A percentile compares a stretch with the other conserved stretches of the same genome.
Evolutionary conservation across 2,888 invertebrate genomes (phyloP).

Genomic region (Arctia plantaginis): DNA sequence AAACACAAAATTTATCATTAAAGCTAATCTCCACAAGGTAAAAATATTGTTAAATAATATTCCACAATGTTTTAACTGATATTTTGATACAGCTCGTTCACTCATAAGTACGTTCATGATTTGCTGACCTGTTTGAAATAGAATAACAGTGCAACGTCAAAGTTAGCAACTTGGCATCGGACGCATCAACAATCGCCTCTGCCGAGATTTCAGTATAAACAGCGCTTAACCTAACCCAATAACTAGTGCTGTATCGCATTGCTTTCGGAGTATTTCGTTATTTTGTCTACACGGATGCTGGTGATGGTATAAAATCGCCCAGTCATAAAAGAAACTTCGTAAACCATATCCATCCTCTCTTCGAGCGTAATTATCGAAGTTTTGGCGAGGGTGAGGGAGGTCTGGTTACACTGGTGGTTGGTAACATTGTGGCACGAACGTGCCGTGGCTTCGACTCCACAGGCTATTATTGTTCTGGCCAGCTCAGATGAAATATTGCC

Average conservation of each 20-base stretch:
- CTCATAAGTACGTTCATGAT: constrained; percentile 18
- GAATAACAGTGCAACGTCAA: constrained; percentile 70
- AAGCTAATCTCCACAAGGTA: background rate
- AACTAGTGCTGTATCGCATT: constrained; percentile 81
- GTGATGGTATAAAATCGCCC: constrained; percentile 75
- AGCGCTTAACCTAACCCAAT: constrained; percentile 85
- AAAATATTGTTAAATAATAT: background rate
- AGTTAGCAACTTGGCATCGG: constrained; percentile 77
- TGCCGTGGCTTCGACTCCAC: constrained; percentile 84
- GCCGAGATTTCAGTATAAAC: constrained; percentile 75
- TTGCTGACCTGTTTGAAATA: constrained; percentile 60
- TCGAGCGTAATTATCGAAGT: constrained; percentile 51
- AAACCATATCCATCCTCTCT: constrained; percentile 51
- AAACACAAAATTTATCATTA: background rate
- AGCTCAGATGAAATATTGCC: constrained; percentile 86
- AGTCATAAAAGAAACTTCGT: constrained; percentile 59
- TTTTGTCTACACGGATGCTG: constrained; percentile 86
- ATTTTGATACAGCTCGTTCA: constrained; percentile 14
- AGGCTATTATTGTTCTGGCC: constrained; percentile 86
- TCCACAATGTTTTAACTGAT: background rate
- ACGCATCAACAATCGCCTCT: constrained; percentile 81
- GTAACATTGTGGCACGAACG: constrained; percentile 84
- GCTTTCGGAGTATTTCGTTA: constrained; percentile 85
- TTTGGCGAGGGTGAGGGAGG: constrained; percentile 58
- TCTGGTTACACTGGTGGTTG: constrained; percentile 66